phyloP scores from a whole-genome alignment of 2,113 vertebrate genomes.

The Cheilinus undulatus region DNA sequence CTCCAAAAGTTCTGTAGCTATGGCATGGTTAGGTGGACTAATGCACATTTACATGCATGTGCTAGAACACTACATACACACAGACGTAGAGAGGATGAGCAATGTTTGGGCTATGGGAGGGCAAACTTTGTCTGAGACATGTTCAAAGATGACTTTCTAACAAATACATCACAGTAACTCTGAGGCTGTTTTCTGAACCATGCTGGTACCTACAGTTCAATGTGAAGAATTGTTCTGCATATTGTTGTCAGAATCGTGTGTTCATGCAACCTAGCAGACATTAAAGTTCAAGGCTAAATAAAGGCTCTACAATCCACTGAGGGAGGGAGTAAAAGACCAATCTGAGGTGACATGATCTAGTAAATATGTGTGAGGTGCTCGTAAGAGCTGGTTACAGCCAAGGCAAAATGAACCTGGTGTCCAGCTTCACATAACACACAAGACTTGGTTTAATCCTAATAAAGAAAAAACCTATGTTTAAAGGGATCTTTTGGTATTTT shows the following conservation, averaged over 20 bases:
- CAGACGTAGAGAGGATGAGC: not conserved
- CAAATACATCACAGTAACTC: slow-evolving; percentile 23
- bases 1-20: too few relatives aligned
- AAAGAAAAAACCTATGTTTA: too few relatives aligned
- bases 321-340: not conserved
- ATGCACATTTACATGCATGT: not conserved
- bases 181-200: slow-evolving; percentile 15
- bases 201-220: not conserved
- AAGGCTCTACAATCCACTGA: slow-evolving; percentile 50
- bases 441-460: too few relatives aligned
- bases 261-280: slow-evolving; percentile 34
- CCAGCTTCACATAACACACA: not conserved
- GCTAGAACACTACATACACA: not conserved
- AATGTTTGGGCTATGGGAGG: slow-evolving; percentile 13
- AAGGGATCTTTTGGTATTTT: too few relatives aligned
- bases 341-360: not conserved
- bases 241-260: slow-evolving; percentile 35
- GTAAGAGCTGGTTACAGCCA: not conserved
- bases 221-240: slow-evolving; percentile 6
- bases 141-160: too few relatives aligned
- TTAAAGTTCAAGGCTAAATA: slow-evolving; percentile 78
- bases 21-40: not conserved
- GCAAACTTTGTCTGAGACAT: slow-evolving; percentile 6
- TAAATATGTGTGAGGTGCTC: not conserved
- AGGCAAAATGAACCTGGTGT: not conserved